Conservation (phyloP, 2,888 invertebrate genomes). For the Drosophila helvetica region DNA sequence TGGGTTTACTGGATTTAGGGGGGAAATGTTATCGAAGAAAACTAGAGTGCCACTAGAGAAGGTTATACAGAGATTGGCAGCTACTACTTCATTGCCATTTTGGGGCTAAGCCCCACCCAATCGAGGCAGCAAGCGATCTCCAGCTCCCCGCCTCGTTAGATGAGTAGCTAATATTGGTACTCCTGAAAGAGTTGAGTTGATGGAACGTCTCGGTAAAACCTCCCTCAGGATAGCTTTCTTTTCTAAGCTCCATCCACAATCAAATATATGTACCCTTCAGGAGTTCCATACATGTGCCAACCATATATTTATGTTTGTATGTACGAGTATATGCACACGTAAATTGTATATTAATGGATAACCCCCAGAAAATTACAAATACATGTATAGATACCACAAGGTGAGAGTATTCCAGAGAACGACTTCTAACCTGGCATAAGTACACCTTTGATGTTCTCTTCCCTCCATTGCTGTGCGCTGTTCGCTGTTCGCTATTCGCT, state of each 20-base stretch:
- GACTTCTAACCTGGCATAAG: background rate
- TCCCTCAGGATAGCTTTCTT: background rate
- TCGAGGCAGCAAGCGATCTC: background rate
- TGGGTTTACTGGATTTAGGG: background rate
- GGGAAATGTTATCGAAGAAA: background rate
- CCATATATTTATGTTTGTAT: background rate
- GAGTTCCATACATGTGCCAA: background rate
- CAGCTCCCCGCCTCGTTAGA: background rate
- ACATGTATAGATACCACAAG: background rate
- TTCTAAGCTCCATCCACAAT: background rate
- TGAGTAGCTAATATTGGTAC: background rate
- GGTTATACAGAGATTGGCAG: background rate
- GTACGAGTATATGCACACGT: background rate
- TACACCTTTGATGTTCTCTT: background rate
- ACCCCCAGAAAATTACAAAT: background rate
- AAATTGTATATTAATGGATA: background rate
- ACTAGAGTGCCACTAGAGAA: background rate
- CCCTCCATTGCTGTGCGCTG: background rate
- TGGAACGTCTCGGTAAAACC: background rate
- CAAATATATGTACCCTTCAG: background rate
- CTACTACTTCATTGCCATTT: background rate
- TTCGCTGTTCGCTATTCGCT: background rate
- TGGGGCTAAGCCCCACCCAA: background rate
- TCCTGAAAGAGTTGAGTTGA: background rate
- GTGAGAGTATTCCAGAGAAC: background rate